Base-by-base conservation (phyloP, 2,888 invertebrate species). In the Himalopsyche japonica region DNA sequence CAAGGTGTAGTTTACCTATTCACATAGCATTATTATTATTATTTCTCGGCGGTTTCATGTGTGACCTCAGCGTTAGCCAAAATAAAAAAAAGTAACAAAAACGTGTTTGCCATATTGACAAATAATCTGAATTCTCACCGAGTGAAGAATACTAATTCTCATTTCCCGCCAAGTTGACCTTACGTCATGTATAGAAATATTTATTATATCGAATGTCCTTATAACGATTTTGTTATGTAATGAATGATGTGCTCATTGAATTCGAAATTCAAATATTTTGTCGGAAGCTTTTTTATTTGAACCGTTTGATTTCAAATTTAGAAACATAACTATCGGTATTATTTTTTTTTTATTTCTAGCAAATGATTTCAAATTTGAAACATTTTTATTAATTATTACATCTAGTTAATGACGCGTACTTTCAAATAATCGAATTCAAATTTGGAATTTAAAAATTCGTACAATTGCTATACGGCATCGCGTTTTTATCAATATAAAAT, bases 91-190 rank as follows among this genome's bases (percentile, higher is more conserved):
- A 70, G 27, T 70, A 5, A 27, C 70, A 15, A 30, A 70, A 70
- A 70, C 70, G 70, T 70, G 70, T 70, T 70, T 70, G 70, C 70
- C 70, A 70, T 70, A 70, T 70, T 70, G 70, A 70, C 70, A 70
- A 70, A 70, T 70, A 70, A 70, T 30, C 70, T 10, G 70, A 70
- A 70, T 70, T 70, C 70, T 30, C 70, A 70, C 27, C 70, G 70
- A 70, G 70, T 27, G 70, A 27, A 30, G 70, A 70, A 70, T 70
- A 70, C 70, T 70, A 70, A 70, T 70, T 70, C 12, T 24, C 27
- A 70, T 70, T 70, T 70, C 70, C 70, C 70, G 70, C 70, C 70
- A 70, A 70, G 70, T 70, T 70, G 70, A 70, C 70, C 70, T 70
- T 70, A 70, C 70, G 70, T 70, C 70, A 70, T 70, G 24, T 70